Evolutionary conservation across 2,888 invertebrate species (phyloP).

Genomic region (Podotricha telesiphe): DNA sequence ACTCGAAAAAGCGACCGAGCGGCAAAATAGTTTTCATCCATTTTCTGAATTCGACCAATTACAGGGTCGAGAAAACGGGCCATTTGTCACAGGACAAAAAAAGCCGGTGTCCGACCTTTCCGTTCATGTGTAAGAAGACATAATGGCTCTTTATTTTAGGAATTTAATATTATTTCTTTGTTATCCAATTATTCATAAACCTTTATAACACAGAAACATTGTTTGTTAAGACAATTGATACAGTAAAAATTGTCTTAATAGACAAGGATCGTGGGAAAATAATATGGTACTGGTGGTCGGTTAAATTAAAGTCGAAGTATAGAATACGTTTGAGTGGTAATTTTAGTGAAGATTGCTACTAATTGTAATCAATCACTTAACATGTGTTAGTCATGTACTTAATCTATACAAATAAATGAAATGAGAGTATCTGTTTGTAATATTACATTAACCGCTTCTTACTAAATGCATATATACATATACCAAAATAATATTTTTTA

Average conservation of each 20-base stretch:
- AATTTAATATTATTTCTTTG: slow-evolving; percentile 15
- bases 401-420: too few relatives aligned
- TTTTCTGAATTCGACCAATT: slow-evolving; percentile 71
- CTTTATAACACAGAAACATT: not conserved
- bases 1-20: slow-evolving; percentile 29
- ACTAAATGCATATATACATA: too few relatives aligned
- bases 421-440: too few relatives aligned
- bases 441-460: too few relatives aligned
- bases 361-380: not conserved
- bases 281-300: not conserved
- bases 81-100: slow-evolving; percentile 75
- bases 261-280: not conserved
- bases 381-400: too few relatives aligned
- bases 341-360: too few relatives aligned
- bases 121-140: slow-evolving; percentile 62
- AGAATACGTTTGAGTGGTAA: too few relatives aligned
- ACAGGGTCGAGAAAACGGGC: slow-evolving; percentile 61
- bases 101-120: slow-evolving; percentile 64
- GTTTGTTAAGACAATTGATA: not conserved
- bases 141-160: slow-evolving; percentile 21
- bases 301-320: not conserved
- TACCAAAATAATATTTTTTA: too few relatives aligned
- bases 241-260: not conserved
- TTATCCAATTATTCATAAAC: not conserved
- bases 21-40: slow-evolving; percentile 53